Evolutionary conservation across 2,888 invertebrate species (phyloP).

Genomic region (Troides aeacus): DNA sequence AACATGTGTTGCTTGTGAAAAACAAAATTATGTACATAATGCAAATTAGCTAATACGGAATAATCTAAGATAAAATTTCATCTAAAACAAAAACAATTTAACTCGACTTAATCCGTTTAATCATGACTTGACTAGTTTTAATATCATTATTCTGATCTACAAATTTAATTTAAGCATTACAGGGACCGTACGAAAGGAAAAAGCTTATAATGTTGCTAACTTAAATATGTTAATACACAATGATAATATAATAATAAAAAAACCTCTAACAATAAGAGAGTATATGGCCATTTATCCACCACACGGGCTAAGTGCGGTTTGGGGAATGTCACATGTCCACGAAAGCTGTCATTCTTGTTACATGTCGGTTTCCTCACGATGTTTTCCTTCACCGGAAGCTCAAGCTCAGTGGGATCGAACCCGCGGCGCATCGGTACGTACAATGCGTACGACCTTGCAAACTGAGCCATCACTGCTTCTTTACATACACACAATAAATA

Average conservation of each 20-base stretch:
- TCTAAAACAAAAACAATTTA: slow-evolving; percentile 17
- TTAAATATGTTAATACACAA: slow-evolving; percentile 24
- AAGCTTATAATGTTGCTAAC: slow-evolving; percentile 8
- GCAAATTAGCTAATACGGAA: not conserved
- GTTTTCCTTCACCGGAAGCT: too few relatives aligned
- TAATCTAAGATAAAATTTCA: not conserved
- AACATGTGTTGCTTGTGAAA: not conserved
- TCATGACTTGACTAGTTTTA: slow-evolving; percentile 15
- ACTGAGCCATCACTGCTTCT: too few relatives aligned
- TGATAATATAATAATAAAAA: not conserved
- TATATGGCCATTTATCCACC: too few relatives aligned
- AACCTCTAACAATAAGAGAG: too few relatives aligned
- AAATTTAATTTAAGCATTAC: not conserved
- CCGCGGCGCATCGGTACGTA: too few relatives aligned
- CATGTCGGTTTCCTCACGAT: too few relatives aligned
- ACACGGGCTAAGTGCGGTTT: too few relatives aligned
- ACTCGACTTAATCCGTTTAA: slow-evolving; percentile 5
- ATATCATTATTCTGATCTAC: slow-evolving; percentile 10
- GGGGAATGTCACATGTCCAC: too few relatives aligned
- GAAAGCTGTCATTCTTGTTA: too few relatives aligned
- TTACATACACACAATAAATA: slow-evolving; percentile 27
- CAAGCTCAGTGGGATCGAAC: too few relatives aligned
- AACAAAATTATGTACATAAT: not conserved
- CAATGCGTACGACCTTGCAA: too few relatives aligned
- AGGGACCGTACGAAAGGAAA: not conserved